Conservation (phyloP, 2,113 vertebrate species). For the Pardalotus punctatus region DNA sequence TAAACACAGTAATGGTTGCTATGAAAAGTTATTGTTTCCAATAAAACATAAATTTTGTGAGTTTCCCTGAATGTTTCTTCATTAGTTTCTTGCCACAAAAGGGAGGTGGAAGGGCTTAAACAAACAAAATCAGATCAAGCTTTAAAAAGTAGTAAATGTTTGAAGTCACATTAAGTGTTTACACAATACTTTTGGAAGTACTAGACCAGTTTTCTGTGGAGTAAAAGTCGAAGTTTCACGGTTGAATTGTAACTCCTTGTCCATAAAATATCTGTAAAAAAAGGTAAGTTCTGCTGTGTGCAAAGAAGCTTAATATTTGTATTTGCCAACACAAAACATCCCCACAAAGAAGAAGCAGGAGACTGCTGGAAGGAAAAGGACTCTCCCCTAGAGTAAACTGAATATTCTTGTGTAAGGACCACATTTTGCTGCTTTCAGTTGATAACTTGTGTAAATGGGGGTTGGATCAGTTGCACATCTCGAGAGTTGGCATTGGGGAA, state of each 20-base stretch:
- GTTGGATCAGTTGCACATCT: background rate
- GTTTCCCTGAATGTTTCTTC: background rate
- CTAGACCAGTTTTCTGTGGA: conserved; percentile 26
- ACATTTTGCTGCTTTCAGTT: background rate
- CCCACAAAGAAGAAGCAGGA: background rate
- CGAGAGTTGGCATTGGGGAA: background rate
- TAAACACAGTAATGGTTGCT: background rate
- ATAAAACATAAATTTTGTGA: background rate
- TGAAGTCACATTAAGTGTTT: background rate
- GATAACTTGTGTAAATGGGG: background rate
- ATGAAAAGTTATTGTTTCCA: background rate
- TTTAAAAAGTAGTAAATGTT: background rate
- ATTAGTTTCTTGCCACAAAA: background rate
- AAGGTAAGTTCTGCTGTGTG: conserved; percentile 37
- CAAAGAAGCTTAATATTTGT: conserved; percentile 53
- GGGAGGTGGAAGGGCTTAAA: background rate
- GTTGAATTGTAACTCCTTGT: conserved; percentile 21
- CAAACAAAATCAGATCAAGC: background rate
- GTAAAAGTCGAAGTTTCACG: conserved; percentile 19
- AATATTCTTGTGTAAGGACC: background rate
- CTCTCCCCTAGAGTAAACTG: background rate
- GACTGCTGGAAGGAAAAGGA: background rate
- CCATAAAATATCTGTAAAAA: conserved; percentile 8
- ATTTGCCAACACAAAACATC: background rate
- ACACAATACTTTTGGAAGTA: background rate